Evolutionary conservation across 2,113 vertebrate species (phyloP), one percentile per base, ranked within the genome.

Genomic region (Ginglymostoma cirratum): DNA sequence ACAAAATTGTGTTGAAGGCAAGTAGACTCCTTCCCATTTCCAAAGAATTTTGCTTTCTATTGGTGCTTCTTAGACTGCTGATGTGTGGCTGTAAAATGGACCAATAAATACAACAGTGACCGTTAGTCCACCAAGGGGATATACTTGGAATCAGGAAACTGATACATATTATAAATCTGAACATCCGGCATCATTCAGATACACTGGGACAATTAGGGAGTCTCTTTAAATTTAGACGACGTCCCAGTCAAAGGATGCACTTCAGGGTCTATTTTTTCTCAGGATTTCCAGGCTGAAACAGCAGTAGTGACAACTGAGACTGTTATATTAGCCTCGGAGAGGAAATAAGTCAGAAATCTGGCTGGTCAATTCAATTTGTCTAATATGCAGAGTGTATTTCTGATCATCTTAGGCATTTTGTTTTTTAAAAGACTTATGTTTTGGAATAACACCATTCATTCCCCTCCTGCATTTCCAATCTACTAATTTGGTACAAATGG

Each of bases 151-250:
- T 65, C 61, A 66, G 34, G 89, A 66, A 65, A 93, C 89, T 93
- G 89, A 93, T 93, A 66, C 34, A n/a, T 21, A 19, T 65, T 93
- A n/a, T 61, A 93, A 93, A 38, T 93, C 61, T 6, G 34, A 93
- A 65, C n/a, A 38, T 66, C 89, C 89, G 34, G 34, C 87, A 66
- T 93, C 89, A 61, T 93, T 93, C 61, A 93, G 34, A 66, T 38
- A 67, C n/a, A 66, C 23, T n/a, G 89, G 89, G 80, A 45, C 80
- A 83, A 45, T 83, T 83, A 19, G 80, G 80, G 80, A 42, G 34
- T 67, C 89, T 93, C 89, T 93, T 93, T 93, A 93, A 66, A 93
- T 93, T 93, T 93, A 93, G 61, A 67, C 38, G 89, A 65, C 24
- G 67, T 67, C n/a, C 10, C 17, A 66, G 89, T n/a, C 61, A 93